Conservation (phyloP, 2,113 vertebrate species). For the Xiphias gladius region DNA sequence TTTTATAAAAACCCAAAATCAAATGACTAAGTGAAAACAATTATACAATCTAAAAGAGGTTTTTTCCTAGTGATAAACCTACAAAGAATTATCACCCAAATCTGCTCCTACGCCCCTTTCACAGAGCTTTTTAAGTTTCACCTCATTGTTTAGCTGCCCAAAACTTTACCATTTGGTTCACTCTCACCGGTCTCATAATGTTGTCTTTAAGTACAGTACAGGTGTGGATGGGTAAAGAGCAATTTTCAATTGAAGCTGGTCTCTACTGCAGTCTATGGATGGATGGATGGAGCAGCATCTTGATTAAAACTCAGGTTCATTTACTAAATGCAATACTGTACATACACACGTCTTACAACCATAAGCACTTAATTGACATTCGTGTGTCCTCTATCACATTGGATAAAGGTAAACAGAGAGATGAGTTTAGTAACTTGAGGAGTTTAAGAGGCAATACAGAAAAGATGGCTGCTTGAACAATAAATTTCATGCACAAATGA, state of each 20-base stretch:
- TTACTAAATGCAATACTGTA: background rate
- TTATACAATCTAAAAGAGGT: no score
- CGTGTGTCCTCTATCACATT: slow-evolving; percentile 10
- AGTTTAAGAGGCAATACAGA: slow-evolving; percentile 14
- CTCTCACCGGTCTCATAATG: no score
- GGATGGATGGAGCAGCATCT: slow-evolving; percentile 3
- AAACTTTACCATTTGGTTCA: no score
- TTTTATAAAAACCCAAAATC: no score
- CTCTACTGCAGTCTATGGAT: background rate
- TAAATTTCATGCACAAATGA: slow-evolving; percentile 69
- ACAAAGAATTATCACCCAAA: no score
- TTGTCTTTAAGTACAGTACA: background rate
- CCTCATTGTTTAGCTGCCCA: no score
- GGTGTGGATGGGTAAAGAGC: background rate
- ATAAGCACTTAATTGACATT: slow-evolving; percentile 22
- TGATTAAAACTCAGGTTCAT: background rate
- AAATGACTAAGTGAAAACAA: no score
- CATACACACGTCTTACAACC: slow-evolving; percentile 4
- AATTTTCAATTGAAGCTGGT: background rate
- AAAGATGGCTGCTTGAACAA: slow-evolving; percentile 44
- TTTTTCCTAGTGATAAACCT: no score
- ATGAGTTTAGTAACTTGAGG: slow-evolving; percentile 15
- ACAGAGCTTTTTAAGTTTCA: no score
- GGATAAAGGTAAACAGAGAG: slow-evolving; percentile 35
- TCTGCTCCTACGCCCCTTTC: no score